Evolutionary conservation across 2,113 vertebrate species (phyloP), one percentile per base, ranked within the genome.

Genomic region (Zeus faber): DNA sequence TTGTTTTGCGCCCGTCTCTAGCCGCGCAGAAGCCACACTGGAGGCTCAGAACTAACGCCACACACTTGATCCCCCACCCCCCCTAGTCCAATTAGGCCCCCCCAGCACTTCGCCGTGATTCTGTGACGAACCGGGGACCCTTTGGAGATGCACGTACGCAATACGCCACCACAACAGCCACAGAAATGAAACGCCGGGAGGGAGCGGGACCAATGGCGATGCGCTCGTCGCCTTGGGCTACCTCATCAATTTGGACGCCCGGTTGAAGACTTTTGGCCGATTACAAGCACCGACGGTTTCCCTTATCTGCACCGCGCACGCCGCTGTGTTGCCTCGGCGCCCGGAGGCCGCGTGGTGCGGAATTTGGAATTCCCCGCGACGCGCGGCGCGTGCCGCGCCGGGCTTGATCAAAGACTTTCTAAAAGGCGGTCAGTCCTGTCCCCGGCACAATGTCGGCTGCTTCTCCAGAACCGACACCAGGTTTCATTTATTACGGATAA

Each of bases 121-220:
- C 72, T 60, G 57, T 82, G 71, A 74, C 71, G 54, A 85, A 83
- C 82, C 51, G 46, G 66, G 47, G 67, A 77, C 75, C 76, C 67
- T 75, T 77, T 67, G 62, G 53, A 78, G 65, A 83, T 68, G 14
- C 59, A n/a, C n/a, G n/a, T n/a, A n/a, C n/a, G 41, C 68, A 63
- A 70, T 54, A 52, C 37, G 70, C 75, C 72, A 69, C 67, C 55
- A n/a, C n/a, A n/a, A n/a, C 63, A 70, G n/a, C n/a, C 63, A 67
- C 76, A 68, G 45, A 82, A 65, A 74, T 23, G 49, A 59, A 80
- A 65, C 62, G 54, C 60, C 58, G 63, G 67, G 53, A 29, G 27
- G 57, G 20, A 46, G 55, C 44, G 11, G 60, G 63, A 60, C 31
- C 55, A 66, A 76, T 83, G 68, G 22, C 16, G 71, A 76, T 76